These are phyloP conservation scores for Rhingia rostrata DNA, from an alignment of 2,888 invertebrate genomes.

Conservation along the genomic window DNA sequence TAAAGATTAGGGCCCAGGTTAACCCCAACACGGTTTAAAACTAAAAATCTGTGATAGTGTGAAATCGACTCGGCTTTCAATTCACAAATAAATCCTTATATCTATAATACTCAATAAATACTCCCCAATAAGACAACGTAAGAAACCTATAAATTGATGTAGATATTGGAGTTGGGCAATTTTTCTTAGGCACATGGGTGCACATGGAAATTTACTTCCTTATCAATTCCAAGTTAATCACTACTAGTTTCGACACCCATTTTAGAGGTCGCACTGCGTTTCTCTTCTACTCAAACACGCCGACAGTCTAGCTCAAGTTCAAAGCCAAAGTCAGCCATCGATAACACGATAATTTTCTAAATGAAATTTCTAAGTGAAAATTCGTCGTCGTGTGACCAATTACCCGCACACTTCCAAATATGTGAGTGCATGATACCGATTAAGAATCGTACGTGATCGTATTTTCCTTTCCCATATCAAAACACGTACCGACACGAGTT, in stretches of 20 bases:
- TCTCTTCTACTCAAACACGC: conserved; percentile 7
- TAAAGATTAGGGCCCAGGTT: too few relatives aligned
- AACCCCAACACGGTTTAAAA: too few relatives aligned
- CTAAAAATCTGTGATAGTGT: too few relatives aligned
- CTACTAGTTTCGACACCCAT: background rate
- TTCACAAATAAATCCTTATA: too few relatives aligned
- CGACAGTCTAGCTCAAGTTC: conserved; percentile 48
- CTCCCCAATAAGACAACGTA: too few relatives aligned
- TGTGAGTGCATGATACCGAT: conserved; percentile 21
- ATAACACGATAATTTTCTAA: conserved; percentile 52
- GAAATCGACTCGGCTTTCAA: too few relatives aligned
- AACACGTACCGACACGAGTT: background rate
- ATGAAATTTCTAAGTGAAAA: conserved; percentile 72
- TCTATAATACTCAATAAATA: too few relatives aligned
- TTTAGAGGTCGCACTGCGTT: conserved; percentile 4
- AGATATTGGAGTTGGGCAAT: too few relatives aligned
- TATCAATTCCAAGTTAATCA: background rate
- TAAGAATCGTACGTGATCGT: conserved; percentile 39
- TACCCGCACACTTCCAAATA: conserved; percentile 7
- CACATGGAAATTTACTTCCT: too few relatives aligned
- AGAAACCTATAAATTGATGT: too few relatives aligned
- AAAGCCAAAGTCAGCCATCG: conserved; percentile 48
- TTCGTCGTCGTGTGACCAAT: conserved; percentile 42
- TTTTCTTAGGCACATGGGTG: too few relatives aligned
- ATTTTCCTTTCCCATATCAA: conserved; percentile 42